Conservation (phyloP, 1,140 invertebrate species). For the Mamestra configurata region DNA sequence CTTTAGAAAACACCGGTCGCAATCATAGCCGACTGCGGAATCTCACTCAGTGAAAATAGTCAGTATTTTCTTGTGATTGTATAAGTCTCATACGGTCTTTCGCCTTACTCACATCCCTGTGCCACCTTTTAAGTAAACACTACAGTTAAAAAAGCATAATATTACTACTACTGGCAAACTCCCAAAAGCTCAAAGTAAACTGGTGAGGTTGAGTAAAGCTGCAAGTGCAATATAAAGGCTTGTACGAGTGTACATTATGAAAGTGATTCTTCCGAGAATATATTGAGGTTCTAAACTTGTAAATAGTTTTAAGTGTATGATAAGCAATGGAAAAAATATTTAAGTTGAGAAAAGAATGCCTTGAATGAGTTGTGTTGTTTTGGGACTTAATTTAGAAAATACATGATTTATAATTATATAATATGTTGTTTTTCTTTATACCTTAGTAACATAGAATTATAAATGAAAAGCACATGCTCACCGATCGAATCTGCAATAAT, state of each 20-base stretch:
- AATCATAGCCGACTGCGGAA: conserved; percentile 76
- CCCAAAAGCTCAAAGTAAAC: not conserved
- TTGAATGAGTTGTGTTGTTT: conserved; percentile 69
- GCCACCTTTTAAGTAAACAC: not conserved
- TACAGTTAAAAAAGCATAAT: conserved; percentile 1
- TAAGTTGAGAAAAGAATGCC: conserved; percentile 60
- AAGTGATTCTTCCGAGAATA: conserved; percentile 35
- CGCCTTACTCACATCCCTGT: not conserved
- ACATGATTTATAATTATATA: conserved; percentile 48
- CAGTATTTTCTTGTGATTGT: conserved; percentile 44
- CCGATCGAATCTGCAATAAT: no score
- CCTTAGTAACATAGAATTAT: no score
- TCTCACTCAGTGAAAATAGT: conserved; percentile 33
- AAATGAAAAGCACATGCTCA: no score
- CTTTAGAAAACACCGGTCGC: conserved; percentile 93
- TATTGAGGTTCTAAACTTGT: conserved; percentile 52
- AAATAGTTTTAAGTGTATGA: conserved; percentile 54
- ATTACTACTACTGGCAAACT: not conserved
- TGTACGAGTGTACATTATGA: conserved; percentile 11
- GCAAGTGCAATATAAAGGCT: conserved; percentile 23
- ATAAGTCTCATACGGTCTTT: not conserved
- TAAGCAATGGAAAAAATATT: conserved; percentile 59
- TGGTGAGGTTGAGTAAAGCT: conserved; percentile 26
- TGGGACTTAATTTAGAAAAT: conserved; percentile 66
- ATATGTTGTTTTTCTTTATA: conserved; percentile 4